phyloP scores from a whole-genome alignment of 2,888 invertebrate genomes.

The Netelia melanura region DNA sequence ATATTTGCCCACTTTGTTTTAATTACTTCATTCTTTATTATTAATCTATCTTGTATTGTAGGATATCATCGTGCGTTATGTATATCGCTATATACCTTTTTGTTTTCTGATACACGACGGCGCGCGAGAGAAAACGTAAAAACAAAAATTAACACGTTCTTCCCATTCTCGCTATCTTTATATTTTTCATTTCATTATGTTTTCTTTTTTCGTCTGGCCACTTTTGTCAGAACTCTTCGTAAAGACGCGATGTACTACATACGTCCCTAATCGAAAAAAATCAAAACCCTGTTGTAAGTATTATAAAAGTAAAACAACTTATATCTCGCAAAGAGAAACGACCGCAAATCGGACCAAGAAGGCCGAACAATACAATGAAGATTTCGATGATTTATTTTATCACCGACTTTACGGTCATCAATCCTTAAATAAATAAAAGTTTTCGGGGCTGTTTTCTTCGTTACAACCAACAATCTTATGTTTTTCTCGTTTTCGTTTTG shows the following conservation, averaged over 20 bases:
- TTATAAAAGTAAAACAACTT: slow-evolving; percentile 76
- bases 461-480: slow-evolving; percentile 34
- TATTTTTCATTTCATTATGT: slow-evolving; percentile 44
- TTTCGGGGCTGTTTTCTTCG: slow-evolving; percentile 40
- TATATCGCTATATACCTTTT: slow-evolving; percentile 25
- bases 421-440: slow-evolving; percentile 65
- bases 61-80: slow-evolving; percentile 58
- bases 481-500: slow-evolving; percentile 37
- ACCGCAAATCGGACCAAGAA: slow-evolving; percentile 5
- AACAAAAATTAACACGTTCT: slow-evolving; percentile 42
- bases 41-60: slow-evolving; percentile 48
- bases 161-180: slow-evolving; percentile 43
- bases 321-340: slow-evolving; percentile 41
- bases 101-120: slow-evolving; percentile 41
- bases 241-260: slow-evolving; percentile 22
- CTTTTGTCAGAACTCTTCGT: slow-evolving; percentile 49
- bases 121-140: slow-evolving; percentile 50
- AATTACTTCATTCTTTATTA: slow-evolving; percentile 42
- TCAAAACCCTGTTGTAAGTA: slow-evolving; percentile 75
- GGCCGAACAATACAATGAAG: not conserved
- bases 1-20: slow-evolving; percentile 37
- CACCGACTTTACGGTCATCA: slow-evolving; percentile 50
- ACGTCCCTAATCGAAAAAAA: slow-evolving; percentile 63
- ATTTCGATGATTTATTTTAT: slow-evolving; percentile 18
- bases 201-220: slow-evolving; percentile 19